Base-by-base conservation (phyloP, 2,888 invertebrate species). In the Taphrorychus bicolor region DNA sequence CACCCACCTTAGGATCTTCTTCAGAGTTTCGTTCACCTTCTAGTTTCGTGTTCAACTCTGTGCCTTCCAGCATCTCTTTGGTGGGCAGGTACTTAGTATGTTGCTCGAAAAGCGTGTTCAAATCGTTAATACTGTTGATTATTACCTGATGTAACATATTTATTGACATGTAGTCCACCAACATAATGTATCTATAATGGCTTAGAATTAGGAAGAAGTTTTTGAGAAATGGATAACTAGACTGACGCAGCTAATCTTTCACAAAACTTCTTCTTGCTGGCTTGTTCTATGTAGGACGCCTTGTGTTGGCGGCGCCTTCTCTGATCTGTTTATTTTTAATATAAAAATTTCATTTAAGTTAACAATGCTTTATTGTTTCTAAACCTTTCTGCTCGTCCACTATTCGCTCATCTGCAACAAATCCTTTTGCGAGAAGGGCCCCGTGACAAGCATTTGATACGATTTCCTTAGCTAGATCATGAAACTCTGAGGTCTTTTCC, bases 201-300 rank as follows among this genome's bases (percentile, higher is more conserved):
- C n/a, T n/a, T n/a, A n/a, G n/a, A n/a, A n/a, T n/a, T n/a, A n/a
- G 16, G 16, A 52, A 19, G 52, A 19, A 22, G 18, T 52, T n/a
- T 19, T 7, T 18, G 21, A 45, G 17, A 4, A 48, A 48, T 22
- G n/a, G n/a, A n/a, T n/a, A n/a, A n/a, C n/a, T n/a, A n/a, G 17
- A 52, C 59, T 63, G 84, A 94, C 94, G 91, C 87, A 40, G 93
- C 89, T 1, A 95, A 84, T 69, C 93, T 84, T 77, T 88, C 88
- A 77, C 94, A 95, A 78, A 91, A 92, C 73, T 90, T 88, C 70
- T 92, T 86, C 77, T 95, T 95, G 75, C 89, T 90, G 0, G 93
- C 92, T 76, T 94, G 93, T 76, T 95, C 93, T 54, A 93, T 93
- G 78, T 94, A 95, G 2, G 93, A 91, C 5, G 72, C 70, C 69